phyloP scores from a whole-genome alignment of 2,797 vertebrate species.

The Brachyrhaphis roseni region DNA sequence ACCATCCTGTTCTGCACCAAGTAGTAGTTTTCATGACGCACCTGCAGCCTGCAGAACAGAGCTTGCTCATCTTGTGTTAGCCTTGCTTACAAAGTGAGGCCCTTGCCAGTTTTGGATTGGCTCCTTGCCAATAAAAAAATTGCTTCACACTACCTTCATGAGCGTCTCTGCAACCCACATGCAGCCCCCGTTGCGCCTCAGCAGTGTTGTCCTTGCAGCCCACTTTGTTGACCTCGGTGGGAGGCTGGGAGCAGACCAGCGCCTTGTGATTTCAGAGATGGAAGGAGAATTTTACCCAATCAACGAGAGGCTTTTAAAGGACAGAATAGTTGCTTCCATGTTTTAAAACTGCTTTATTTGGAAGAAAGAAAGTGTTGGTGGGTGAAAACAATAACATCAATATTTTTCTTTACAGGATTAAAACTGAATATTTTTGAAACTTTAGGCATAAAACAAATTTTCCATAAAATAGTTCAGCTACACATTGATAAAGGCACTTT shows the following conservation, averaged over 20 bases:
- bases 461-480: neutral
- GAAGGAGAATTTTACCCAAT: conserved; percentile 1
- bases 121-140: conserved; percentile 3
- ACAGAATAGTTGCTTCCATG: neutral
- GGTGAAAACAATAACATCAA: too few relatives aligned
- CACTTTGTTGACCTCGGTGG: conserved; percentile 57
- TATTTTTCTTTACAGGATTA: neutral
- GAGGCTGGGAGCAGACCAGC: conserved; percentile 46
- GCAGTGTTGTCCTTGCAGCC: conserved; percentile 37
- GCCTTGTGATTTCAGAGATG: conserved; percentile 16
- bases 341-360: neutral
- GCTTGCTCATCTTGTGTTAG: neutral
- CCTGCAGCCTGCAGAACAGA: neutral
- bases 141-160: conserved; percentile 3
- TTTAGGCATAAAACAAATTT: neutral
- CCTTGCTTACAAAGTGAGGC: neutral
- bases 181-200: conserved; percentile 6
- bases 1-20: conserved; percentile 5
- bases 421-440: neutral
- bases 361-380: neutral
- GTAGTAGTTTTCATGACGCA: conserved; percentile 4
- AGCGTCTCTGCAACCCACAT: conserved; percentile 28
- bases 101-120: conserved; percentile 1
- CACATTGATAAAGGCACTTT: neutral
- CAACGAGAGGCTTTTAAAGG: conserved; percentile 3